phyloP scores from a whole-genome alignment of 2,888 invertebrate genomes.

The Andricus quercusramuli region DNA sequence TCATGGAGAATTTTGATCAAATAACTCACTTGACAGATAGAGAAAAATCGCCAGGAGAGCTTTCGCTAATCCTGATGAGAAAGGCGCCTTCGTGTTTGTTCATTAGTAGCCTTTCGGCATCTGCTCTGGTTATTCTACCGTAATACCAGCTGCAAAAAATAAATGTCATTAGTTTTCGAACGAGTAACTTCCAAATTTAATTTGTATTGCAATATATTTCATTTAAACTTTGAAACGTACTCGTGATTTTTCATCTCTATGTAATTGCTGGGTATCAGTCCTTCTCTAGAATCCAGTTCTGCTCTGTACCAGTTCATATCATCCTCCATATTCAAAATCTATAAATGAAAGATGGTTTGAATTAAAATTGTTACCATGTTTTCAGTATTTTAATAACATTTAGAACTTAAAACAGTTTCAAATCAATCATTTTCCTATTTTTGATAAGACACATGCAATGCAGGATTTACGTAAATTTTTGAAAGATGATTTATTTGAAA shows the following conservation, averaged over 20 bases:
- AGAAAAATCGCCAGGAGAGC: slow-evolving; percentile 99
- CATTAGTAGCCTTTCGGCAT: slow-evolving; percentile 96
- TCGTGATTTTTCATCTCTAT: slow-evolving; percentile 99
- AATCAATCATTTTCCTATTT: background rate
- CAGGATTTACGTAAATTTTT: background rate
- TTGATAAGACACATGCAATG: background rate
- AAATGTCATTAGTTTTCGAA: slow-evolving; percentile 8
- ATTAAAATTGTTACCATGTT: background rate
- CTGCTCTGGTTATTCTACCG: slow-evolving; percentile 97
- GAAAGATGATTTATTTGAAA: background rate
- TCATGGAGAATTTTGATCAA: background rate
- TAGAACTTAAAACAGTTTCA: background rate
- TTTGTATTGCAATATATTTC: background rate
- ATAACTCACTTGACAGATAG: slow-evolving; percentile 97
- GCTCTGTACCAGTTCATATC: slow-evolving; percentile 99
- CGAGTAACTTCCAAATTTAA: background rate
- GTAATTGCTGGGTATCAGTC: slow-evolving; percentile 99
- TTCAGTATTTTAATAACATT: too few species aligned
- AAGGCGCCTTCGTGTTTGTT: slow-evolving; percentile 99
- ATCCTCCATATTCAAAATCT: slow-evolving; percentile 99
- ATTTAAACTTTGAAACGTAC: slow-evolving; percentile 80
- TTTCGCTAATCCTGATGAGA: slow-evolving; percentile 99
- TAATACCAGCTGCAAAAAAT: slow-evolving; percentile 93
- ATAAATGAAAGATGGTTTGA: slow-evolving; percentile 74
- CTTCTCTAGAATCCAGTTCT: slow-evolving; percentile 98